These are phyloP conservation scores for Drosophila engyochracea DNA, from an alignment of 2,888 invertebrate genomes.

Conservation along the genomic window DNA sequence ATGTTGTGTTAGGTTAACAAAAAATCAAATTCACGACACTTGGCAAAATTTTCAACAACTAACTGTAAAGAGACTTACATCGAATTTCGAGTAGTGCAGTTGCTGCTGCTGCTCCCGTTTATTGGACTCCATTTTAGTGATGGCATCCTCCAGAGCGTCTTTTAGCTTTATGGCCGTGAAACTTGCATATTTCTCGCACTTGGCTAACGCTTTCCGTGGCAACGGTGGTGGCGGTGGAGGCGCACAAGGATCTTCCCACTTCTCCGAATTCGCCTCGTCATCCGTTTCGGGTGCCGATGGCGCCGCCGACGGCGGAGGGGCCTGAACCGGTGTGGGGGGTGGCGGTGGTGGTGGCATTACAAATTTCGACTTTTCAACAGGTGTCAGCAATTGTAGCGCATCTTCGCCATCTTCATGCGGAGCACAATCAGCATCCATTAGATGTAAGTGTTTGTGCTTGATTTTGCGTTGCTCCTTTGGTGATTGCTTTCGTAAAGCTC, in stretches of 20 bases:
- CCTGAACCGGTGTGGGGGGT: conserved; percentile 75
- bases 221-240: conserved; percentile 73
- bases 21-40: conserved; percentile 9
- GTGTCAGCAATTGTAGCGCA: conserved; percentile 47
- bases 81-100: conserved; percentile 16
- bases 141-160: conserved; percentile 71
- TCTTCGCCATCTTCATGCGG: conserved; percentile 28
- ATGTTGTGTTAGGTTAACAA: conserved; percentile 3
- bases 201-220: conserved; percentile 36
- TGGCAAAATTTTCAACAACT: conserved; percentile 20
- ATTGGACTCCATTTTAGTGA: conserved; percentile 65
- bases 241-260: conserved; percentile 70
- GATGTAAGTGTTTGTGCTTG: conserved; percentile 40
- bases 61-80: conserved; percentile 39
- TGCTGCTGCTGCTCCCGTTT: conserved; percentile 39
- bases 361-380: conserved; percentile 42
- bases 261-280: conserved; percentile 64
- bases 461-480: conserved; percentile 47
- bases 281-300: conserved; percentile 43
- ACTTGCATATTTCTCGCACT: conserved; percentile 48
- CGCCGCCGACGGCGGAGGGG: conserved; percentile 26
- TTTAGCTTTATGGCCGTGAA: conserved; percentile 63
- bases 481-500: conserved; percentile 63
- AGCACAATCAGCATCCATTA: conserved; percentile 31
- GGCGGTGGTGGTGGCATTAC: conserved; percentile 77